A percentile compares a stretch with the other conserved stretches of the same genome.
Conservation (phyloP, 92 coral and sea anemone species). For the Actinostola sp. region DNA sequence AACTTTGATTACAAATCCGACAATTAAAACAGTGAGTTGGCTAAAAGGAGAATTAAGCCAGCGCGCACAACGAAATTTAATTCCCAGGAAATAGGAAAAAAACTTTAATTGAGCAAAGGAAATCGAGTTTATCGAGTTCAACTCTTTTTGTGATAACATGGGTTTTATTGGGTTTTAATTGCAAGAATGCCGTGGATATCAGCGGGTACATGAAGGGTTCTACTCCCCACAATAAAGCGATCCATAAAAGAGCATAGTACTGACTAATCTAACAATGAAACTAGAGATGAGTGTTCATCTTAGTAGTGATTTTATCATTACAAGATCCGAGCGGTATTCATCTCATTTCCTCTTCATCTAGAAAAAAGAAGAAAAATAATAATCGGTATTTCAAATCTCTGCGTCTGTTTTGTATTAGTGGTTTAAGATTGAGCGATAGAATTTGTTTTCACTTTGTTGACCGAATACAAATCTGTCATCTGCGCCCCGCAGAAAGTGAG, state of each 20-base stretch:
- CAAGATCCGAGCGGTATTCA: too few relatives aligned
- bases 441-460: not conserved
- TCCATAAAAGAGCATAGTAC: too few relatives aligned
- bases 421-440: constrained; percentile 21
- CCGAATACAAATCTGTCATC: not conserved
- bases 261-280: too few relatives aligned
- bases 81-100: constrained; percentile 12
- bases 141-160: too few relatives aligned
- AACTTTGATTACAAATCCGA: not conserved
- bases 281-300: too few relatives aligned
- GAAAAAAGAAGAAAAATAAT: constrained; percentile 5
- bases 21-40: constrained; percentile 1
- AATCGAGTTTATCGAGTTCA: not conserved
- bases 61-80: not conserved
- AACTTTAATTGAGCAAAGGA: not conserved
- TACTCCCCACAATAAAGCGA: too few relatives aligned
- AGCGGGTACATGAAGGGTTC: too few relatives aligned
- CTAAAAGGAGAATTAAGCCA: not conserved
- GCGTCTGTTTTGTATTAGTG: constrained; percentile 10
- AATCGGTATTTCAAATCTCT: constrained; percentile 21
- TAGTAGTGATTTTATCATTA: too few relatives aligned
- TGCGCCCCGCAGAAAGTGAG: constrained; percentile 4
- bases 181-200: too few relatives aligned
- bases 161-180: too few relatives aligned
- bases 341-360: too few relatives aligned